Evolutionary conservation across 2,797 vertebrate species (phyloP).

Genomic region (Poecilia picta): DNA sequence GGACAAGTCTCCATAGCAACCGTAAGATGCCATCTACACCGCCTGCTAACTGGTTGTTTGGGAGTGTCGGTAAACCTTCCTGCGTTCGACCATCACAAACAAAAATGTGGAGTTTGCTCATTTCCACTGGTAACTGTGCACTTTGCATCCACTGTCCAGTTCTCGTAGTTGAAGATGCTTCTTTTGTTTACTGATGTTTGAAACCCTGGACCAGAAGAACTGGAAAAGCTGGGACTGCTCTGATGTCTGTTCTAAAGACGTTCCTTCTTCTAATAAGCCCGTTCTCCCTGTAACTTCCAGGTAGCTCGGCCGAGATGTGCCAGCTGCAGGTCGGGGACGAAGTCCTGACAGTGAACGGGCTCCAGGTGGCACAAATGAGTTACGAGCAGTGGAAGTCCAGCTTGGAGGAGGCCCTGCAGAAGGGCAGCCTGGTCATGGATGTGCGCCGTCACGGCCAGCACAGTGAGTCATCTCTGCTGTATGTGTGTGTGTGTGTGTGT

Average conservation of each 20-base stretch:
- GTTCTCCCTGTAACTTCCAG: conserved; percentile 67
- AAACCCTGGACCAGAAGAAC: background rate
- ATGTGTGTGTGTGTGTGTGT: conserved; percentile 22
- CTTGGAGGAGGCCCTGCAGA: conserved; percentile 86
- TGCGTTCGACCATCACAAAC: background rate
- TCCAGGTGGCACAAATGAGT: conserved; percentile 88
- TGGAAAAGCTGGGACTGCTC: background rate
- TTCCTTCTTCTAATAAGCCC: background rate
- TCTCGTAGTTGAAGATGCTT: background rate
- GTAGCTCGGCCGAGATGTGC: conserved; percentile 89
- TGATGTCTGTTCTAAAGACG: background rate
- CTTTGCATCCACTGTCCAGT: background rate
- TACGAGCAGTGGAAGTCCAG: conserved; percentile 86
- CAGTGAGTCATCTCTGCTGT: conserved; percentile 80
- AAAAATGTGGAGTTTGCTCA: background rate
- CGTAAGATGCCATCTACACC: background rate
- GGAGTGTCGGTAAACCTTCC: background rate
- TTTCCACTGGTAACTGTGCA: background rate
- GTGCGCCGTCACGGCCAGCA: conserved; percentile 90
- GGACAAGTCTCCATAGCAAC: background rate
- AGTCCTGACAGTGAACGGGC: conserved; percentile 88
- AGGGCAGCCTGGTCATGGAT: conserved; percentile 92
- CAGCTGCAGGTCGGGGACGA: conserved; percentile 90
- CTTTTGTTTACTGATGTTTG: background rate
- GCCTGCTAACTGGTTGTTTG: background rate